Conservation (phyloP, 2,797 vertebrate species). For the Premnoplex brunnescens region DNA sequence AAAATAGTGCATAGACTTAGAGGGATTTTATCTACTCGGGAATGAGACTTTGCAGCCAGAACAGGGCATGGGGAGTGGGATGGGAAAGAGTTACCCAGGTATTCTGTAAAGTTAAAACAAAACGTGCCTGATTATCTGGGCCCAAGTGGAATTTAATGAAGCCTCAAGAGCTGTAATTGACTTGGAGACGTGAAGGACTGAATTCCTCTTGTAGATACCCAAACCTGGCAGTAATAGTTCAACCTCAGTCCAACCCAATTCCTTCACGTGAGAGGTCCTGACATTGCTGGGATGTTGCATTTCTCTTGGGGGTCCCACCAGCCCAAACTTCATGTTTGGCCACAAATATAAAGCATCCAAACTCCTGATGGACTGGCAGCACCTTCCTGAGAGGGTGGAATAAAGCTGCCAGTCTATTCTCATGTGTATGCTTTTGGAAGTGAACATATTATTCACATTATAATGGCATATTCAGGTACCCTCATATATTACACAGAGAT, state of each 20-base stretch:
- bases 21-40: accelerated
- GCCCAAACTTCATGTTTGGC: not conserved
- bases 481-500: not conserved
- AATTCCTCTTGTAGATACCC: not conserved
- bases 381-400: not conserved
- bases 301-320: not conserved
- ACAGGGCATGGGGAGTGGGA: not conserved
- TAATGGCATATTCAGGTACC: not conserved
- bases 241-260: not conserved
- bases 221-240: not conserved
- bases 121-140: not conserved
- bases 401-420: not conserved
- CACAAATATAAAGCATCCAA: not conserved
- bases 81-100: not conserved
- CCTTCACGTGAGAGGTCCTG: not conserved
- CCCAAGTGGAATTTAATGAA: not conserved
- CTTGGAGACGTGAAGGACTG: not conserved
- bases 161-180: not conserved
- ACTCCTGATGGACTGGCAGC: not conserved
- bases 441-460: not conserved
- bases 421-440: not conserved
- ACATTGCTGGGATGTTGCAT: not conserved
- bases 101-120: not conserved
- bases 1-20: not conserved
- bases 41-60: not conserved